These are phyloP conservation scores for Adrianichthys oophorus DNA, from an alignment of 2,797 vertebrate species.

Conservation along the genomic window DNA sequence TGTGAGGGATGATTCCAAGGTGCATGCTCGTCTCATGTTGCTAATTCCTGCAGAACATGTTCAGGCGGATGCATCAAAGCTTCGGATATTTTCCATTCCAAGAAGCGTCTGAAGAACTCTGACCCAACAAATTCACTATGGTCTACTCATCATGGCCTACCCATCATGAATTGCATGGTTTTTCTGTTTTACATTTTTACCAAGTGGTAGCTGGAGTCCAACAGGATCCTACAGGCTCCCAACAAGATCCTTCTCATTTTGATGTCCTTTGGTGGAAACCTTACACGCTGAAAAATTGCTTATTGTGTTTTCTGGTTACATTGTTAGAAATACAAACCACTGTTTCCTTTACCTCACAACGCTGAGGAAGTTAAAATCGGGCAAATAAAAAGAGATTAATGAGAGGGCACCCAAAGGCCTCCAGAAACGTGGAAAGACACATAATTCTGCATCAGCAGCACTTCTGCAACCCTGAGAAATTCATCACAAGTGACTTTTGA, in stretches of 20 bases:
- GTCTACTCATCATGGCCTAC: slow-evolving; percentile 49
- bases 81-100: slow-evolving; percentile 30
- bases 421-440: slow-evolving; percentile 14
- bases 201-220: slow-evolving; percentile 58
- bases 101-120: not conserved
- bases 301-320: slow-evolving; percentile 39
- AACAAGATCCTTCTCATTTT: slow-evolving; percentile 28
- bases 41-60: slow-evolving; percentile 9
- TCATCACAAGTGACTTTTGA: not conserved
- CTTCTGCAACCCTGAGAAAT: not conserved
- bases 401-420: slow-evolving; percentile 23
- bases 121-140: slow-evolving; percentile 26
- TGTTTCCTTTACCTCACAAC: slow-evolving; percentile 31
- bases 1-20: slow-evolving; percentile 32
- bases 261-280: slow-evolving; percentile 33
- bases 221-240: slow-evolving; percentile 26
- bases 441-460: not conserved
- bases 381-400: not conserved
- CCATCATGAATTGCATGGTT: slow-evolving; percentile 49
- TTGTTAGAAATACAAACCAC: slow-evolving; percentile 2
- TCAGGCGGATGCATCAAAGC: slow-evolving; percentile 2
- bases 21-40: not conserved
- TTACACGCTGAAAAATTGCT: slow-evolving; percentile 50
- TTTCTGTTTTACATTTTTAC: slow-evolving; percentile 20
- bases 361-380: no score